These are phyloP conservation scores for Drosophila fungiperda DNA, from an alignment of 2,888 invertebrate genomes.

Conservation along the genomic window DNA sequence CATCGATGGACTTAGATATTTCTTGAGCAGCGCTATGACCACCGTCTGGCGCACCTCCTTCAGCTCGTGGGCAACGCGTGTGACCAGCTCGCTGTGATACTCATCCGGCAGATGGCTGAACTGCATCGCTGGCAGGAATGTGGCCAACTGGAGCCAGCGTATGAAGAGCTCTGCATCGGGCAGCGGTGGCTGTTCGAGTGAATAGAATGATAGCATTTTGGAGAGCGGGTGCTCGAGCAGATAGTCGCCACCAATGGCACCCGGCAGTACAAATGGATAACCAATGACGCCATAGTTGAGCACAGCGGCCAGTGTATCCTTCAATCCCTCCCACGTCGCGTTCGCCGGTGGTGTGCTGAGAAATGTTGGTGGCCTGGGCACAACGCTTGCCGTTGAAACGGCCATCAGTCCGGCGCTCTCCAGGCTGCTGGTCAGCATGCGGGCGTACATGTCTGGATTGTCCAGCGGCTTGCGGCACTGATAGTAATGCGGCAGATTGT, in stretches of 20 bases:
- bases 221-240: slow-evolving; percentile 86
- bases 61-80: slow-evolving; percentile 91
- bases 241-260: slow-evolving; percentile 96
- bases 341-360: slow-evolving; percentile 94
- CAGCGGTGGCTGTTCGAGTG: slow-evolving; percentile 87
- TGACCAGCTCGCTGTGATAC: slow-evolving; percentile 91
- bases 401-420: slow-evolving; percentile 89
- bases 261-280: slow-evolving; percentile 96
- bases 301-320: slow-evolving; percentile 93
- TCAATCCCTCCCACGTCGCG: slow-evolving; percentile 94
- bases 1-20: slow-evolving; percentile 91
- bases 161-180: slow-evolving; percentile 94
- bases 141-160: slow-evolving; percentile 95
- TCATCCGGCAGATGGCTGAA: slow-evolving; percentile 96
- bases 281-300: slow-evolving; percentile 95
- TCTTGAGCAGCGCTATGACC: slow-evolving; percentile 91
- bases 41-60: slow-evolving; percentile 90
- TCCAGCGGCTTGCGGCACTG: slow-evolving; percentile 90
- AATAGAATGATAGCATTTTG: slow-evolving; percentile 86
- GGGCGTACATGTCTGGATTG: slow-evolving; percentile 94
- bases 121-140: slow-evolving; percentile 96
- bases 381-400: slow-evolving; percentile 92
- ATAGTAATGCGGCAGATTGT: slow-evolving; percentile 94
- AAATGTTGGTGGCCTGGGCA: slow-evolving; percentile 94
- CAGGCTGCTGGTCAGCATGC: slow-evolving; percentile 86